A percentile compares a stretch with the other conserved stretches of the same genome.
These are phyloP conservation scores for Columba janthina DNA, from an alignment of 2,113 vertebrate species.

Conservation along the genomic window DNA sequence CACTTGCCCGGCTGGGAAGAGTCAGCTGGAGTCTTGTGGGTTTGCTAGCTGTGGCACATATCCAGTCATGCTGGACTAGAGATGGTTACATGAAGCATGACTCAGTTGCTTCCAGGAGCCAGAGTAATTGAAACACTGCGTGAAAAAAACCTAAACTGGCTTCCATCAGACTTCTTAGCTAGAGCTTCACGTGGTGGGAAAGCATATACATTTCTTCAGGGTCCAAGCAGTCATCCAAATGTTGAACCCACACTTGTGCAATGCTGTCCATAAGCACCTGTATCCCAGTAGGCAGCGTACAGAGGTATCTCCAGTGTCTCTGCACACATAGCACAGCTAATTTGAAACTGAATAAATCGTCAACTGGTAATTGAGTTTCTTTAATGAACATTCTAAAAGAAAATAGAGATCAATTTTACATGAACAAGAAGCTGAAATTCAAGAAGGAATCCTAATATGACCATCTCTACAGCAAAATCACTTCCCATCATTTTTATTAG, in stretches of 20 bases:
- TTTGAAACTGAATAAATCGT: neutral
- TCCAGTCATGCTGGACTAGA: neutral
- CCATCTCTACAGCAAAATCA: neutral
- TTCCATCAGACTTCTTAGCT: neutral
- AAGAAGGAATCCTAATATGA: neutral
- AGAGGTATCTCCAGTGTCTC: neutral
- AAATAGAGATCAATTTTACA: neutral
- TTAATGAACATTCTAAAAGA: neutral
- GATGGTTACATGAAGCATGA: neutral
- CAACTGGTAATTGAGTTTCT: neutral
- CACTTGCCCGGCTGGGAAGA: neutral
- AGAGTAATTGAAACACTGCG: accelerated
- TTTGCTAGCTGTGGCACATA: neutral
- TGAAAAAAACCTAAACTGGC: neutral
- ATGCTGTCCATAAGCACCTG: neutral
- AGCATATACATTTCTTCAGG: neutral
- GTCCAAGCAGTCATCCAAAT: neutral
- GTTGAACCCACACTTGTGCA: neutral
- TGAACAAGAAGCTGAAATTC: neutral
- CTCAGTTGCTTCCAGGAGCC: neutral
- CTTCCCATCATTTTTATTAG: neutral
- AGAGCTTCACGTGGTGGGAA: neutral
- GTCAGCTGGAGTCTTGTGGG: neutral
- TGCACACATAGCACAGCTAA: neutral
- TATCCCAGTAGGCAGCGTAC: neutral